phyloP scores from a whole-genome alignment of 2,113 vertebrate genomes.

The Elgaria multicarinata region DNA sequence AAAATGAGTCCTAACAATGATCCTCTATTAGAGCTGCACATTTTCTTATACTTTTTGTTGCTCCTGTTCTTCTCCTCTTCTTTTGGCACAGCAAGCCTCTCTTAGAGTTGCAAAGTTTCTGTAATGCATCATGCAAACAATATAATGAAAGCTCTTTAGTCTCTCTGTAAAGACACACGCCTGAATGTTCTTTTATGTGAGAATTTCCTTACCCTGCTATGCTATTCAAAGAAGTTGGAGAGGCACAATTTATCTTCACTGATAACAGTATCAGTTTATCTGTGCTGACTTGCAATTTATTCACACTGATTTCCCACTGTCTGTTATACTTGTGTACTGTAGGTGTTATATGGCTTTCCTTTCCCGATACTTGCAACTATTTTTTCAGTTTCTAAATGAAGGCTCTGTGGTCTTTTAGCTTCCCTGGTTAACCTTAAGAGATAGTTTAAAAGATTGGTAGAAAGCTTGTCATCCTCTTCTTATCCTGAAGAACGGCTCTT shows the following conservation, averaged over 20 bases:
- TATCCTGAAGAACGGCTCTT: constrained; percentile 49
- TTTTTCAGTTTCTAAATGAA: constrained; percentile 29
- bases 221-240: constrained; percentile 49
- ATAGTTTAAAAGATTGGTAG: constrained; percentile 50
- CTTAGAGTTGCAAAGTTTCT: constrained; percentile 36
- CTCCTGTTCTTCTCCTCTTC: constrained; percentile 36
- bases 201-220: constrained; percentile 59
- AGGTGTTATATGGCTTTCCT: constrained; percentile 41
- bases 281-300: constrained; percentile 54
- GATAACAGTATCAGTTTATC: constrained; percentile 53
- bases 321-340: constrained; percentile 7
- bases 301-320: constrained; percentile 13
- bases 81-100: constrained; percentile 26
- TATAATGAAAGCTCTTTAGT: constrained; percentile 32
- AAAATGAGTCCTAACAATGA: constrained; percentile 53
- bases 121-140: constrained; percentile 55
- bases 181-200: constrained; percentile 45
- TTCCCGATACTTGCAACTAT: constrained; percentile 19
- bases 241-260: constrained; percentile 52
- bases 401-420: constrained; percentile 37
- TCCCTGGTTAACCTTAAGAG: constrained; percentile 44
- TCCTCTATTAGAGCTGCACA: constrained; percentile 22
- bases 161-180: not conserved
- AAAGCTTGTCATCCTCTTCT: constrained; percentile 46
- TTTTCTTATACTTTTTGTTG: constrained; percentile 21